Evolutionary conservation across 2,113 vertebrate species (phyloP), one percentile per base, ranked within the genome.

Genomic region (Camelus dromedarius): DNA sequence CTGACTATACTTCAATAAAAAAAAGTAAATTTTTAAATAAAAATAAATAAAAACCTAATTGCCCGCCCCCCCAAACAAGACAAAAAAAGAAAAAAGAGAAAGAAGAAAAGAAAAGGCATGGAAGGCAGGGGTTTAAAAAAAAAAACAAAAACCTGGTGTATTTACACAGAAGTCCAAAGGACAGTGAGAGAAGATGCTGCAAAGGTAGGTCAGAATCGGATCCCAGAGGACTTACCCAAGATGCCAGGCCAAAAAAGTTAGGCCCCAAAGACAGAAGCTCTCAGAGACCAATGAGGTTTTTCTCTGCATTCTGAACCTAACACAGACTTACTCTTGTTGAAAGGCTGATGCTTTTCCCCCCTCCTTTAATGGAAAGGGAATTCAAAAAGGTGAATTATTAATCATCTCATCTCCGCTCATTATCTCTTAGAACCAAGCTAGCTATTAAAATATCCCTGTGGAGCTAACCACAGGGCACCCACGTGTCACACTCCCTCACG

Each of bases 371-470:
- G 48, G 86, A 96, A 96, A 95, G 97, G 28, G 58, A 93, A 93
- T 73, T 54, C 9, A 32, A 93, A 95, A 95, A 75, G 8, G 69
- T 97, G 48, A 93, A 95, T 93, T 73, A 96, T 86, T 97, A 93
- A 91, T 85, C 67, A 93, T 75, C 69, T 66, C 89, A 85, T 75
- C 62, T 54, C 69, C 67, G 90, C 91, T 96, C 96, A 91, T 94
- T 89, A 97, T 95, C 48, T 64, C 60, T 67, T 86, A 93, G 86
- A 95, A 70, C 46, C 32, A 69, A 80, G 72, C 35, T 92, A 10
- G 13, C 35, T 64, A 50, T 77, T 80, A 76, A 96, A 92, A 91
- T 48, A n/a, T 11, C 18, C 32, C 14, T 4, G 4, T 7, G 79
- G 84, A 54, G 77, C 30, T 64, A 73, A 62, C 52, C 32, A 26